phyloP scores from a whole-genome alignment of 2,888 invertebrate genomes.

The Hofmannophila pseudospretella region DNA sequence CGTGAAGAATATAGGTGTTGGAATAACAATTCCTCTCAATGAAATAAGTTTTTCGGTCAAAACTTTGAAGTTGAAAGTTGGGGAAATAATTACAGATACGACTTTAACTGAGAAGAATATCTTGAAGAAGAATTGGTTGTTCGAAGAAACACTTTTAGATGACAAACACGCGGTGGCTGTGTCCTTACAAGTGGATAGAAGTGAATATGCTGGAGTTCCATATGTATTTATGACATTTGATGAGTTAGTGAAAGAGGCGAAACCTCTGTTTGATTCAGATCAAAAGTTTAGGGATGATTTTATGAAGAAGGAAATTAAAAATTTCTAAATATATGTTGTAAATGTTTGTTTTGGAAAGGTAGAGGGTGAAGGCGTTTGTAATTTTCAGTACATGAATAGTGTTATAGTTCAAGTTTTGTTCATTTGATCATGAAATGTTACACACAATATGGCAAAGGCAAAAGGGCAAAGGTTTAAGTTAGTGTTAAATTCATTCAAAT shows the following conservation, averaged over 20 bases:
- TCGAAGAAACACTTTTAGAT: constrained; percentile 90
- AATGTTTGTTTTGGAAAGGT: too few relatives aligned
- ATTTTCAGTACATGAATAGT: too few relatives aligned
- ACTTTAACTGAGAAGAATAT: constrained; percentile 79
- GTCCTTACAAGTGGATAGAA: constrained; percentile 68
- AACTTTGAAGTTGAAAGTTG: constrained; percentile 65
- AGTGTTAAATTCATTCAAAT: too few relatives aligned
- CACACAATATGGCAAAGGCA: too few relatives aligned
- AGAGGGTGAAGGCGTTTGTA: too few relatives aligned
- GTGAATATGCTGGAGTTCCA: constrained; percentile 21
- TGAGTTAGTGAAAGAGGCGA: constrained; percentile 77
- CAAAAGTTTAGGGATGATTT: constrained; percentile 73
- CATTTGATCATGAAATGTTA: too few relatives aligned
- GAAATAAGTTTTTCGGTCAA: constrained; percentile 86
- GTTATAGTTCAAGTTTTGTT: too few relatives aligned
- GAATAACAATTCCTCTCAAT: constrained; percentile 87
- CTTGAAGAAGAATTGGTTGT: constrained; percentile 81
- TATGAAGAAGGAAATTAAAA: constrained; percentile 74
- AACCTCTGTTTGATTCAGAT: constrained; percentile 67
- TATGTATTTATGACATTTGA: constrained; percentile 79
- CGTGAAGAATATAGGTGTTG: constrained; percentile 93
- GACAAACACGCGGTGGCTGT: constrained; percentile 88
- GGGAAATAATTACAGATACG: constrained; percentile 79
- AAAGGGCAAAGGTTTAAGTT: too few relatives aligned
- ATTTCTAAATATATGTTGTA: constrained; percentile 23